phyloP scores from a whole-genome alignment of 2,888 invertebrate genomes.

The Pomacea canaliculata region DNA sequence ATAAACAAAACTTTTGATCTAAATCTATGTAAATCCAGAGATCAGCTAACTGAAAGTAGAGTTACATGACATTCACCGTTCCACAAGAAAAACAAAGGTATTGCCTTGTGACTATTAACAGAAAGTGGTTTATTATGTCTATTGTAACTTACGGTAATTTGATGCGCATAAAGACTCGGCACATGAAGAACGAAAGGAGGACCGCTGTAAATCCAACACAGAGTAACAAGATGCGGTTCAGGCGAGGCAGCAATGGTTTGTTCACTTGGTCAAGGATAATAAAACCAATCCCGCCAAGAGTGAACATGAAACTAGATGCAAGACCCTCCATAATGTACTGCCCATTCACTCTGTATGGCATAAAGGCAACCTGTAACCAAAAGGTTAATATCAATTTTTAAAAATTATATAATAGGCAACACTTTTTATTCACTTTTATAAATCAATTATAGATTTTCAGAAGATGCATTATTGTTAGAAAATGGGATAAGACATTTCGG shows the following conservation, averaged over 20 bases:
- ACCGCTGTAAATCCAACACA: constrained; percentile 93
- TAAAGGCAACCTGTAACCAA: constrained; percentile 87
- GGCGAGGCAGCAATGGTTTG: constrained; percentile 84
- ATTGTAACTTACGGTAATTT: constrained; percentile 80
- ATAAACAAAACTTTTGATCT: too few species aligned
- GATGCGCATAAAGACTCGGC: constrained; percentile 99
- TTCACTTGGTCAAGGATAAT: constrained; percentile 96
- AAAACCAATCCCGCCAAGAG: constrained; percentile 95
- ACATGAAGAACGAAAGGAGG: constrained; percentile 92
- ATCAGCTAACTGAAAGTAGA: neutral
- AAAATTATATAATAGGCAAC: neutral
- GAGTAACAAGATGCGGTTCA: constrained; percentile 90
- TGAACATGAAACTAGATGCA: constrained; percentile 96
- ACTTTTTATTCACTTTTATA: neutral
- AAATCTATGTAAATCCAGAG: too few species aligned
- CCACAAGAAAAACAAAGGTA: too few species aligned
- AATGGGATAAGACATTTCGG: too few species aligned
- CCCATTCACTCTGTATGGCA: constrained; percentile 98
- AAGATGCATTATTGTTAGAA: too few species aligned
- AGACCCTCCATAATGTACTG: constrained; percentile 99
- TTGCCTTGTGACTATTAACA: too few species aligned
- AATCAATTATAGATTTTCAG: neutral
- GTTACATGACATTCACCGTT: neutral
- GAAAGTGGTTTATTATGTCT: too few species aligned
- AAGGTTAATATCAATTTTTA: neutral